Evolutionary conservation across 2,797 vertebrate species (phyloP).

Genomic region (Aulostomus chinensis): DNA sequence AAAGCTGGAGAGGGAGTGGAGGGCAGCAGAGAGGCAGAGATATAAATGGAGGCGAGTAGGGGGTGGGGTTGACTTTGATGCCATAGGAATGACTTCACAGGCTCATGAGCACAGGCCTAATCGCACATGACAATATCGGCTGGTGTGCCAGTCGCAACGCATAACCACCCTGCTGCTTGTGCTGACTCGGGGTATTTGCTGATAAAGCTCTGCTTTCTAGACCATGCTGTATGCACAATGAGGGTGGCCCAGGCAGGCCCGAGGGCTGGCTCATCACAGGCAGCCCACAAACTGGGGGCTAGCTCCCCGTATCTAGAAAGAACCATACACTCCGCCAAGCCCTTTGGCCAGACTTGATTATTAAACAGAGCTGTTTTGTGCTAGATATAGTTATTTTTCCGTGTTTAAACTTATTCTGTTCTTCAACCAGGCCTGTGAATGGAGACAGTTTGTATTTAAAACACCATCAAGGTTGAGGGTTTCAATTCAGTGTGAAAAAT

Average conservation of each 20-base stretch:
- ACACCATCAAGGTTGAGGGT: conserved; percentile 30
- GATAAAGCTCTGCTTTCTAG: conserved; percentile 77
- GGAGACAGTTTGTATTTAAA: too few relatives aligned
- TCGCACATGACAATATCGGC: conserved; percentile 81
- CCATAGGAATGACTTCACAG: conserved; percentile 78
- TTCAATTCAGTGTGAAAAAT: conserved; percentile 30
- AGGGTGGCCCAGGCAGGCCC: conserved; percentile 63
- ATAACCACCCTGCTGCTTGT: conserved; percentile 70
- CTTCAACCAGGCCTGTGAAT: conserved; percentile 33
- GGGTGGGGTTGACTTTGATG: conserved; percentile 63
- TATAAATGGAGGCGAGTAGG: conserved; percentile 52
- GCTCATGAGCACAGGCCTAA: conserved; percentile 74
- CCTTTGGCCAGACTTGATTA: conserved; percentile 52
- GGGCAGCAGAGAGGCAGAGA: conserved; percentile 47
- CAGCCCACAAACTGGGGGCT: conserved; percentile 29
- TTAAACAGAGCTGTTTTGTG: conserved; percentile 54
- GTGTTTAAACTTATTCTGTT: conserved; percentile 48
- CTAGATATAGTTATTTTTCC: conserved; percentile 45
- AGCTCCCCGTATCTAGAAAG: conserved; percentile 33
- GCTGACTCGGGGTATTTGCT: conserved; percentile 76
- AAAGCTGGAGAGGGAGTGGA: conserved; percentile 26
- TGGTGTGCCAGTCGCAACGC: conserved; percentile 78
- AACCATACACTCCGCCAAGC: conserved; percentile 32
- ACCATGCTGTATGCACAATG: conserved; percentile 73
- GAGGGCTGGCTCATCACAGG: conserved; percentile 58